Conservation (phyloP, 1,140 invertebrate genomes). For the Polypedilum vanderplanki region DNA sequence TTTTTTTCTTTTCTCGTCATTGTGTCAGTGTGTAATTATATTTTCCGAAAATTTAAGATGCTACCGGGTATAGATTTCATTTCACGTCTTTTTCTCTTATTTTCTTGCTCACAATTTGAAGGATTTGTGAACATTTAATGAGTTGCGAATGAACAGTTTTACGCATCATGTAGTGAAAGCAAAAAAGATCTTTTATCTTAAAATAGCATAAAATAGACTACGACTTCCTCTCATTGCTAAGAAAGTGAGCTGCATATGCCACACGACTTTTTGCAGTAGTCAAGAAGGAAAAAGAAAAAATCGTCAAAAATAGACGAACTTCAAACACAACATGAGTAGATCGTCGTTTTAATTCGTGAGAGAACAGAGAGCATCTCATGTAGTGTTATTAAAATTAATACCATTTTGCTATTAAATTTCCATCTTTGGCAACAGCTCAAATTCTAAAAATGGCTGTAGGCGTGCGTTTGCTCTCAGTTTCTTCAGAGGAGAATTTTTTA, state of each 20-base stretch:
- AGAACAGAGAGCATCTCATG: not conserved
- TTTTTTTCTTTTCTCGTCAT: not conserved
- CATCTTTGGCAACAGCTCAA: conserved; percentile 21
- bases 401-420: conserved; percentile 26
- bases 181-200: not conserved
- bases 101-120: not conserved
- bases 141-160: too few relatives aligned
- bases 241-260: too few relatives aligned
- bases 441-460: conserved; percentile 26
- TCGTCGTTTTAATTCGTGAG: not conserved
- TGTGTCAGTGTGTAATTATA: not conserved
- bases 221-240: not conserved
- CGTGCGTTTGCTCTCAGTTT: not conserved
- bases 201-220: conserved; percentile 6
- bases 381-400: conserved; percentile 27
- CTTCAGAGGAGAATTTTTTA: not conserved
- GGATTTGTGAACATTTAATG: too few relatives aligned
- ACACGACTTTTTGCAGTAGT: not conserved
- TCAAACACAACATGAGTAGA: not conserved
- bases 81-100: not conserved
- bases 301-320: not conserved
- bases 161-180: not conserved
- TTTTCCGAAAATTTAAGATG: not conserved
- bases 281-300: not conserved
- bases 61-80: not conserved